Evolutionary conservation across 2,113 vertebrate genomes (phyloP).

Genomic region (Megaptera novaeangliae): DNA sequence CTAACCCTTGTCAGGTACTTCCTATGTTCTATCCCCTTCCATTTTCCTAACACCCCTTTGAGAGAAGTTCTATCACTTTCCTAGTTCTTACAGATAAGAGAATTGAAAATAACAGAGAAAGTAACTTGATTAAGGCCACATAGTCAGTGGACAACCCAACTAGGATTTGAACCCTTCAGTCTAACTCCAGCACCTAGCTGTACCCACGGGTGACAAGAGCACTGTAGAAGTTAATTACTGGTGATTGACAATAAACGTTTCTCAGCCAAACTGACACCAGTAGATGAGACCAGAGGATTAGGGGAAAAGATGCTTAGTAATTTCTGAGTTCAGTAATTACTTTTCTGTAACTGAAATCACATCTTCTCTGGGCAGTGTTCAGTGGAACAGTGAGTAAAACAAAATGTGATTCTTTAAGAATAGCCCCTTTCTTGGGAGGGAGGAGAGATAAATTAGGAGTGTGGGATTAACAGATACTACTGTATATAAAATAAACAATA

Average conservation of each 20-base stretch:
- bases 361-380: not conserved
- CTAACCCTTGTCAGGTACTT: not conserved
- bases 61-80: not conserved
- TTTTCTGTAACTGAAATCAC: not conserved
- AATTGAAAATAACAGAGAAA: not conserved
- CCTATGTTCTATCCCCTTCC: not conserved
- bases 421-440: not conserved
- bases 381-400: not conserved
- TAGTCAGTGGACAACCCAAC: not conserved
- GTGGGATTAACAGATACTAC: not conserved
- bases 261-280: not conserved
- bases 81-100: not conserved
- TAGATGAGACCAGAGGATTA: not conserved
- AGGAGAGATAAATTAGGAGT: not conserved
- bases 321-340: not conserved
- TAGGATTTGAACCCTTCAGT: not conserved
- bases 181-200: not conserved
- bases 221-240: not conserved
- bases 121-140: not conserved
- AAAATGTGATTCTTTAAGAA: not conserved
- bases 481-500: not conserved
- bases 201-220: not conserved
- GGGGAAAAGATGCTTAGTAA: not conserved
- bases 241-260: not conserved
- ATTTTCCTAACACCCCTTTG: not conserved